Evolutionary conservation across 2,113 vertebrate genomes (phyloP).

Genomic region (Petrocephalus zakoni): DNA sequence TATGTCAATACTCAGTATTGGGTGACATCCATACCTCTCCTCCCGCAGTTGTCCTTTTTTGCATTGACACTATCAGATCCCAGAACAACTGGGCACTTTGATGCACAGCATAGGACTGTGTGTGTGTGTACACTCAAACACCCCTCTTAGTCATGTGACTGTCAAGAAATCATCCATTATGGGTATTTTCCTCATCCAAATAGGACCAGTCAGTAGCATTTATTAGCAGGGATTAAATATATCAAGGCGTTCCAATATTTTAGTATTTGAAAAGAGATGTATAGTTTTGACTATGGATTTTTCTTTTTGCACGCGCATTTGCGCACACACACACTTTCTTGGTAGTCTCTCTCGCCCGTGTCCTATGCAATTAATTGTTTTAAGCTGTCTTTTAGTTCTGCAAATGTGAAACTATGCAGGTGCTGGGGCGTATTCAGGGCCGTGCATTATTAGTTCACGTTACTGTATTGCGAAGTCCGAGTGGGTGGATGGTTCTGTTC

Average conservation of each 20-base stretch:
- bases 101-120: not conserved
- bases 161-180: not conserved
- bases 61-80: not conserved
- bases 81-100: not conserved
- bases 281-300: not conserved
- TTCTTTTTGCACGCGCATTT: not conserved
- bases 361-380: conserved; percentile 54
- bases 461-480: not conserved
- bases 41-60: not conserved
- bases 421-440: not conserved
- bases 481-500: not conserved
- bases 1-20: not conserved
- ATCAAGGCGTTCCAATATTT: not conserved
- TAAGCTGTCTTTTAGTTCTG: conserved; percentile 25
- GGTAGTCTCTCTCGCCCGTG: conserved; percentile 3
- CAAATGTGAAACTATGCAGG: conserved; percentile 37
- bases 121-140: not conserved
- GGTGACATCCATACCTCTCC: not conserved
- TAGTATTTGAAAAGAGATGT: not conserved
- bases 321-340: not conserved
- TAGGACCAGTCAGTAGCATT: not conserved
- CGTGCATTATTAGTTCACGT: not conserved
- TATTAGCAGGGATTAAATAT: not conserved
- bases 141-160: not conserved
- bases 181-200: not conserved